Evolutionary conservation across 2,797 vertebrate species (phyloP).

Genomic region (Erithacus rubecula): DNA sequence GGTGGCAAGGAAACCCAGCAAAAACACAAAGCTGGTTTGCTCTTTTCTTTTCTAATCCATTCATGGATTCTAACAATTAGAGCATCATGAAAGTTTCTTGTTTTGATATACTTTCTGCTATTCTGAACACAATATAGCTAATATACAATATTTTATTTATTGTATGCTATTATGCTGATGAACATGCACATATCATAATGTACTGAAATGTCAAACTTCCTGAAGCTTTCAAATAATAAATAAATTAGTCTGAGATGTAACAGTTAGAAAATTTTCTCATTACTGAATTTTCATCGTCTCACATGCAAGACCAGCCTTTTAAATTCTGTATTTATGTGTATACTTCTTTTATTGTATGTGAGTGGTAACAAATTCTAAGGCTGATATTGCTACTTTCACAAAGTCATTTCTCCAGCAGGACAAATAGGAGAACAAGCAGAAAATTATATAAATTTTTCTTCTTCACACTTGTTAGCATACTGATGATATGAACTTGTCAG

Average conservation of each 20-base stretch:
- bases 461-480: neutral
- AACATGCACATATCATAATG: neutral
- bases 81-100: neutral
- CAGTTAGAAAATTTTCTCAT: neutral
- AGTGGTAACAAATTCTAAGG: neutral
- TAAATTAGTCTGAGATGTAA: neutral
- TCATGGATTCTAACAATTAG: neutral
- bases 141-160: neutral
- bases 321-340: neutral
- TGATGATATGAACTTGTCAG: constrained; percentile 39
- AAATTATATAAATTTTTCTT: constrained; percentile 41
- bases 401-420: neutral
- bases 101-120: neutral
- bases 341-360: neutral
- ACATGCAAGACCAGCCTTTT: neutral
- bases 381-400: neutral
- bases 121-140: neutral
- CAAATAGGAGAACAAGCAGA: constrained; percentile 11
- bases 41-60: neutral
- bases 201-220: neutral
- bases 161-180: neutral
- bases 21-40: neutral
- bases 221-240: neutral
- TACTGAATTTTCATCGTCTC: neutral
- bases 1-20: neutral